Conservation (phyloP, 2,113 vertebrate genomes). For the Podarcis raffonei region DNA sequence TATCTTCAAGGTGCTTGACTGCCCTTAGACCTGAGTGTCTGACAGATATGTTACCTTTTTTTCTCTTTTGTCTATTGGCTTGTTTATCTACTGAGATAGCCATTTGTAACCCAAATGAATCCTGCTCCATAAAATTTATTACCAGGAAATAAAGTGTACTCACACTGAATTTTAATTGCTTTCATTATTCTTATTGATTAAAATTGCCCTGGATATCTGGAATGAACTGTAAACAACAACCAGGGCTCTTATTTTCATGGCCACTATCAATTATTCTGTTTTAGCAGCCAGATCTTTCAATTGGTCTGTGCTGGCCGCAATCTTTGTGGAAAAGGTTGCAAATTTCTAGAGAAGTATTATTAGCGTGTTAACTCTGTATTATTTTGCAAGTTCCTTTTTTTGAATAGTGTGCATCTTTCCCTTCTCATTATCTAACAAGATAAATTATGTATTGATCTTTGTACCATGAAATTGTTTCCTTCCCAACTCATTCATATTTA, state of each 20-base stretch:
- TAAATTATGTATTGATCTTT: neutral
- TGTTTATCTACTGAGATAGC: neutral
- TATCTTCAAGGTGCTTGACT: neutral
- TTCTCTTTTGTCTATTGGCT: neutral
- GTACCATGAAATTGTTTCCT: neutral
- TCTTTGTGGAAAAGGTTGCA: neutral
- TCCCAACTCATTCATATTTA: neutral
- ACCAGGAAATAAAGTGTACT: neutral
- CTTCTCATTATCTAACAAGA: neutral
- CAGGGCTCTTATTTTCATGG: neutral
- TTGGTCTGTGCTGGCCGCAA: neutral
- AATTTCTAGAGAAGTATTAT: neutral
- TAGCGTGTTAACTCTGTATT: neutral
- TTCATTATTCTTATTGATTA: slow-evolving; percentile 23
- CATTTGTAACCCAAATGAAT: neutral
- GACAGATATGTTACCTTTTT: neutral
- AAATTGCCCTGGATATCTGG: neutral
- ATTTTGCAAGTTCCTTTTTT: neutral
- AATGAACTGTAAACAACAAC: neutral
- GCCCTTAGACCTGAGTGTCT: neutral
- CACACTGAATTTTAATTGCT: slow-evolving; percentile 15
- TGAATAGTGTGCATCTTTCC: neutral
- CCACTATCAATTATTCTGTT: slow-evolving; percentile 15
- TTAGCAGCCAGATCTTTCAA: neutral
- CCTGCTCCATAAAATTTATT: neutral